Conservation (phyloP, 2,888 invertebrate species). For the Plusia festucae region DNA sequence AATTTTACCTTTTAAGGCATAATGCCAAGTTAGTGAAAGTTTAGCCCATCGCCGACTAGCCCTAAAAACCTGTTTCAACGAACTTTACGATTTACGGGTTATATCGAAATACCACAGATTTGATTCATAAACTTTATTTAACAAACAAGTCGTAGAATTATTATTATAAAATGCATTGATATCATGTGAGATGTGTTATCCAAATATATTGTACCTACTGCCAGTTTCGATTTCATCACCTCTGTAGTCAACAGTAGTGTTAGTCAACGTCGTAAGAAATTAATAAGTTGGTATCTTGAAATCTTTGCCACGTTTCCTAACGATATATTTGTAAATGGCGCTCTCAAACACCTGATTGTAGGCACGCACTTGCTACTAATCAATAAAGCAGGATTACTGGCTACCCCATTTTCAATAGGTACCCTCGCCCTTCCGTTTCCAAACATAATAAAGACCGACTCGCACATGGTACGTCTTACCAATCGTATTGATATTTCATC, state of each 20-base stretch:
- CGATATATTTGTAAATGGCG: background rate
- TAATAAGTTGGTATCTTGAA: background rate
- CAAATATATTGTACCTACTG: no score
- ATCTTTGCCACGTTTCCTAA: background rate
- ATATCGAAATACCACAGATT: background rate
- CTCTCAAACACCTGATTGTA: constrained; percentile 6
- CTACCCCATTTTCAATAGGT: constrained; percentile 30
- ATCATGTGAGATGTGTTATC: no score
- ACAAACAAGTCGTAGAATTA: no score
- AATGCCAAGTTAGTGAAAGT: constrained; percentile 45
- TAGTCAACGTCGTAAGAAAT: no score
- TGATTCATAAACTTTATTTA: background rate
- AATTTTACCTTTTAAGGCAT: constrained; percentile 17
- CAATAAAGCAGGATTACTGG: constrained; percentile 25
- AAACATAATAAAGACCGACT: constrained; percentile 26
- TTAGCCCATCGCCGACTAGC: constrained; percentile 37
- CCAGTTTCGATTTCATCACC: no score
- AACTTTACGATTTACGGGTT: constrained; percentile 10
- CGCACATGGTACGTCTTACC: constrained; percentile 16
- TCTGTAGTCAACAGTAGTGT: no score
- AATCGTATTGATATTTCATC: constrained; percentile 33
- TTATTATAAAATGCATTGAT: no score
- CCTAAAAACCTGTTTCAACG: constrained; percentile 38
- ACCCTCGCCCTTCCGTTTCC: constrained; percentile 44
- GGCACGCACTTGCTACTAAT: constrained; percentile 29